These are phyloP conservation scores for Lacerta bilineata DNA, from an alignment of 2,797 vertebrate genomes.

Conservation along the genomic window DNA sequence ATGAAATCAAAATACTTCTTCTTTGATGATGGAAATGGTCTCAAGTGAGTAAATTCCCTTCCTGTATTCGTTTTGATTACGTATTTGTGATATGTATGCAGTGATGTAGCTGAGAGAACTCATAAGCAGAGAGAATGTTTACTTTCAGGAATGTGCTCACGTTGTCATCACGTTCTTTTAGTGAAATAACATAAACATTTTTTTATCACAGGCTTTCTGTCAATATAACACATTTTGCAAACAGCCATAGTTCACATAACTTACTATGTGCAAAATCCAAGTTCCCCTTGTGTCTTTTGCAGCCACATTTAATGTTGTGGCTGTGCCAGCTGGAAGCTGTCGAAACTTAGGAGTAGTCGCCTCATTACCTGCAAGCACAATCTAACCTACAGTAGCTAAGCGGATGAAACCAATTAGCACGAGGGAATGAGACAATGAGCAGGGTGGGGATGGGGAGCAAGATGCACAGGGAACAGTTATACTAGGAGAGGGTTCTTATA, in stretches of 20 bases:
- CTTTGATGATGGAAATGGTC: slow-evolving; percentile 97
- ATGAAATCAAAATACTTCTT: slow-evolving; percentile 99
- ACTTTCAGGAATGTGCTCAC: not conserved
- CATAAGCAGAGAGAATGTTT: not conserved
- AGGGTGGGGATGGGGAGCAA: not conserved
- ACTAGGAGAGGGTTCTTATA: not conserved
- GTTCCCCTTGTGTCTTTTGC: not conserved
- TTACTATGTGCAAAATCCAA: not conserved
- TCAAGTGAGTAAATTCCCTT: slow-evolving; percentile 85
- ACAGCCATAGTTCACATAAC: not conserved
- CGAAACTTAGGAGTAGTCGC: not conserved
- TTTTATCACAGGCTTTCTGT: not conserved
- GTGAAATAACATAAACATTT: not conserved
- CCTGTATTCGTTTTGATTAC: slow-evolving; percentile 15
- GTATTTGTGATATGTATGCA: not conserved
- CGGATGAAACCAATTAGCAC: not conserved
- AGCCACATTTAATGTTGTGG: not conserved
- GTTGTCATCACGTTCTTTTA: not conserved
- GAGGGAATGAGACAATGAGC: not conserved
- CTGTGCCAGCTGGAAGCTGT: not conserved
- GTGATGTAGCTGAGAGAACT: not conserved
- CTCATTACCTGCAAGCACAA: too few relatives aligned
- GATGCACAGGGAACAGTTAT: not conserved
- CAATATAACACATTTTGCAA: not conserved
- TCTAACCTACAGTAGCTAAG: not conserved